Evolutionary conservation across 2,888 invertebrate species (phyloP).

Genomic region (Hipparchia semele): DNA sequence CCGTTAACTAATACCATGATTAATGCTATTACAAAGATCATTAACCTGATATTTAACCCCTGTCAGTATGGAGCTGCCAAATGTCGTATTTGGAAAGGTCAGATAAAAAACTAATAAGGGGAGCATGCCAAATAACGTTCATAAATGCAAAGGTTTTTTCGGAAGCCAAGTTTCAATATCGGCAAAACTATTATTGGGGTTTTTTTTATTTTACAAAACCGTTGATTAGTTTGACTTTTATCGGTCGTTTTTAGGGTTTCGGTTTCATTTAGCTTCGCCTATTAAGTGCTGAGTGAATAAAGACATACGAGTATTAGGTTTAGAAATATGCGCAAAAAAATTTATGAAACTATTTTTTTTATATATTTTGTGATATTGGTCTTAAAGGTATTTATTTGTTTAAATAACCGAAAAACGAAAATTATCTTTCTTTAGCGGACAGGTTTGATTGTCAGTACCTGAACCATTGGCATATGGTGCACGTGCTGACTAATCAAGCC

Average conservation of each 20-base stretch:
- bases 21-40: conserved; percentile 30
- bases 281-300: background rate
- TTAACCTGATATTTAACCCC: conserved; percentile 40
- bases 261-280: background rate
- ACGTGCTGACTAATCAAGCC: no score
- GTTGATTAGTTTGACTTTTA: conserved; percentile 8
- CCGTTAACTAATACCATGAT: conserved; percentile 3
- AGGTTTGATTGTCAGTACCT: no score
- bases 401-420: no score
- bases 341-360: background rate
- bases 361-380: background rate
- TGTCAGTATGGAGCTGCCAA: conserved; percentile 32
- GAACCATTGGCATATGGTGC: no score
- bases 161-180: conserved; percentile 26
- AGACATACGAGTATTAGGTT: background rate
- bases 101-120: conserved; percentile 33
- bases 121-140: conserved; percentile 27
- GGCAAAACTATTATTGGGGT: conserved; percentile 1
- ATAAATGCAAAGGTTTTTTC: conserved; percentile 19
- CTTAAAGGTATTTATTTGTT: no score
- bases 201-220: conserved; percentile 1
- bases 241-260: background rate
- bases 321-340: background rate
- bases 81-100: conserved; percentile 39
- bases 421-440: no score